These are phyloP conservation scores for Drosophila kanekoi DNA, from an alignment of 2,888 invertebrate species.

Conservation along the genomic window DNA sequence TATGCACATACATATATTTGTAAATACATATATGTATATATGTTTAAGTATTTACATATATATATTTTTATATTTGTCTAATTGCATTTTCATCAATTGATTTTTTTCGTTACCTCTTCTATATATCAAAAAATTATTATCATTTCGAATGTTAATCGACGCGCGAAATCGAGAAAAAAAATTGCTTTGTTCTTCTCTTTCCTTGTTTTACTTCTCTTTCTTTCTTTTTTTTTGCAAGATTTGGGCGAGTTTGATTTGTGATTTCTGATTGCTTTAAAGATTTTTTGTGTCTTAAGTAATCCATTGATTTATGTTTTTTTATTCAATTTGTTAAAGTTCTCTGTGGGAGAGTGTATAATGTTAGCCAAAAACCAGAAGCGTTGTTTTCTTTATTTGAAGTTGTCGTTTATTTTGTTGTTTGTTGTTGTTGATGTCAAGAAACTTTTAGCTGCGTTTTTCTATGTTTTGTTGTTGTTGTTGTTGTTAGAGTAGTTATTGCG, in stretches of 20 bases:
- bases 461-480: slow-evolving; percentile 27
- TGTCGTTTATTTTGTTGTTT: not conserved
- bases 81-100: slow-evolving; percentile 36
- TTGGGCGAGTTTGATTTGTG: slow-evolving; percentile 50
- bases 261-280: slow-evolving; percentile 56
- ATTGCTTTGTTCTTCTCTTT: not conserved
- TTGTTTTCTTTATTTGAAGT: slow-evolving; percentile 13
- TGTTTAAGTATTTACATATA: slow-evolving; percentile 31
- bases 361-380: slow-evolving; percentile 54
- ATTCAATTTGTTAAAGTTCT: slow-evolving; percentile 6
- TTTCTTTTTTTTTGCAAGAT: not conserved
- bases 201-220: slow-evolving; percentile 2
- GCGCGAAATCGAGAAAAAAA: slow-evolving; percentile 62
- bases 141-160: slow-evolving; percentile 74
- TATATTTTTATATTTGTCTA: slow-evolving; percentile 23
- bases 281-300: slow-evolving; percentile 14
- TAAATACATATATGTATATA: slow-evolving; percentile 43
- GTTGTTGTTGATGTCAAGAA: slow-evolving; percentile 12
- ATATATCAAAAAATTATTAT: slow-evolving; percentile 80
- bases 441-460: slow-evolving; percentile 43
- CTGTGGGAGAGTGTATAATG: slow-evolving; percentile 44
- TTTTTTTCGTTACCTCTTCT: slow-evolving; percentile 27
- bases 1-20: slow-evolving; percentile 35
- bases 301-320: not conserved
- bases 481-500: slow-evolving; percentile 44